These are phyloP conservation scores for Limnephilus rhombicus DNA, from an alignment of 2,888 invertebrate genomes.

Conservation along the genomic window DNA sequence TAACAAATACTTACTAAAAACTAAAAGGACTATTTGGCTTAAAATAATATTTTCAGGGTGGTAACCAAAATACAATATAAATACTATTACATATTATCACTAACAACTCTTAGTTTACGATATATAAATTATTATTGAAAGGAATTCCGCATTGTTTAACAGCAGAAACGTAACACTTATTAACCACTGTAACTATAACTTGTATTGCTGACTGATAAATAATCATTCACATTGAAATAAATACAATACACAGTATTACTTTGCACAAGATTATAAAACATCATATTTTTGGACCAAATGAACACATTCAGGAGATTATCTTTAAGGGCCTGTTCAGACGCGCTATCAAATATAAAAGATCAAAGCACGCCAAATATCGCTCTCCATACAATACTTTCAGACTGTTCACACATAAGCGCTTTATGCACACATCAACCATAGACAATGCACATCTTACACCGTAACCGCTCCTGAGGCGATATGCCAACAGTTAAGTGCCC, in stretches of 20 bases:
- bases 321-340: too few species aligned
- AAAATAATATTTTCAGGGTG: constrained; percentile 48
- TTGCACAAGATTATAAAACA: background rate
- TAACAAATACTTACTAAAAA: constrained; percentile 6
- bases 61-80: constrained; percentile 42
- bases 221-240: background rate
- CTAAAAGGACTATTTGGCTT: constrained; percentile 39
- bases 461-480: too few species aligned
- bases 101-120: constrained; percentile 42
- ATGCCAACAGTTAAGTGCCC: too few species aligned
- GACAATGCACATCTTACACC: too few species aligned
- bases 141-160: constrained; percentile 28
- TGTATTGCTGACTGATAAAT: constrained; percentile 32
- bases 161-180: constrained; percentile 23
- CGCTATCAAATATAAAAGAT: too few species aligned
- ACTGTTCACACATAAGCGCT: too few species aligned
- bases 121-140: constrained; percentile 39
- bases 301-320: constrained; percentile 14
- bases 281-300: constrained; percentile 19
- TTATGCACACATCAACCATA: too few species aligned
- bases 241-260: background rate
- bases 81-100: constrained; percentile 24
- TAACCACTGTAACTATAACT: background rate
- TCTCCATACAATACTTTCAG: too few species aligned
- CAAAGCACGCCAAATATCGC: too few species aligned